A percentile compares a stretch with the other conserved stretches of the same genome.
phyloP scores from a whole-genome alignment of 1,140 invertebrate genomes.

The Amphibalanus amphitrite region DNA sequence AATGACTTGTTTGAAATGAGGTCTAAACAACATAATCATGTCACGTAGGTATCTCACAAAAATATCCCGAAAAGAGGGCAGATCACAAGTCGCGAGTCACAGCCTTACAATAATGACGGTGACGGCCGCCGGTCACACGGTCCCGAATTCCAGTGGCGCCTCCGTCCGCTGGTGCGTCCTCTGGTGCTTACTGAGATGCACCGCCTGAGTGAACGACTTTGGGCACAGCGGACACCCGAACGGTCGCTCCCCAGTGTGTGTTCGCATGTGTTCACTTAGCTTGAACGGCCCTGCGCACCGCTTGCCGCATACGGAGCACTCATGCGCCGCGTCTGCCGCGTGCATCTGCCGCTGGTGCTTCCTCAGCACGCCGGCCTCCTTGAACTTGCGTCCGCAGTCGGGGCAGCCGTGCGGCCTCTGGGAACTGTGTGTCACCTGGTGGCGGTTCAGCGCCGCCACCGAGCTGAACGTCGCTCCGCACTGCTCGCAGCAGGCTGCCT shows the following conservation, averaged over 20 bases:
- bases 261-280: constrained; percentile 21
- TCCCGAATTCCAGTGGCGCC: too few relatives aligned
- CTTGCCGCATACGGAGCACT: constrained; percentile 23
- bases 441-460: constrained; percentile 14
- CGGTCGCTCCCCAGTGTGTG: constrained; percentile 31
- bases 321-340: constrained; percentile 8
- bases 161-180: not conserved
- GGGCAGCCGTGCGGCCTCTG: constrained; percentile 13
- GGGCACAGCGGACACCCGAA: constrained; percentile 32
- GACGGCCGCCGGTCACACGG: too few relatives aligned
- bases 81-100: too few relatives aligned
- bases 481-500: constrained; percentile 5
- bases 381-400: constrained; percentile 13
- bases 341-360: constrained; percentile 7
- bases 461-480: constrained; percentile 14
- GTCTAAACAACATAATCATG: too few relatives aligned
- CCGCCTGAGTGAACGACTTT: not conserved
- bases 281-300: constrained; percentile 21
- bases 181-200: not conserved
- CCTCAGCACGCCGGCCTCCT: constrained; percentile 13
- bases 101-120: too few relatives aligned
- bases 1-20: too few relatives aligned
- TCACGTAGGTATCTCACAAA: too few relatives aligned
- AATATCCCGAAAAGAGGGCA: too few relatives aligned
- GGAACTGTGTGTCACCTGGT: constrained; percentile 12